These are phyloP conservation scores for Escarpia spicata DNA, from an alignment of 2,888 invertebrate species.

Conservation along the genomic window DNA sequence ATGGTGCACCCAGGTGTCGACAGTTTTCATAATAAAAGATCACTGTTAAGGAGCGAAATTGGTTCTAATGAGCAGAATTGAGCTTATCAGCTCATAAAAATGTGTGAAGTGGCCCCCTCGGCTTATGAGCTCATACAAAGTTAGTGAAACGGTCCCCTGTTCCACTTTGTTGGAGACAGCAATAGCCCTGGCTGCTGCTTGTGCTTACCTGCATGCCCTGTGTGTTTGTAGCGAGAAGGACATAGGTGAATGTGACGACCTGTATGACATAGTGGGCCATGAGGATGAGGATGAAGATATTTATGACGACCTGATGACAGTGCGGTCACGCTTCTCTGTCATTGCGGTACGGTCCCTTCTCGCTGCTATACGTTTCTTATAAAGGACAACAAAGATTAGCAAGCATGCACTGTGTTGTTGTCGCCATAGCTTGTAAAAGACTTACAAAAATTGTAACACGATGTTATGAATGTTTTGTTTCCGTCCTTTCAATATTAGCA, in stretches of 20 bases:
- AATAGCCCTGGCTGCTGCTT: neutral
- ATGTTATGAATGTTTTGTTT: too few relatives aligned
- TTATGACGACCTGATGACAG: conserved; percentile 22
- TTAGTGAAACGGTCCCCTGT: too few relatives aligned
- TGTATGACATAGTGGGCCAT: conserved; percentile 1
- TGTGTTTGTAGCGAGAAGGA: conserved; percentile 14
- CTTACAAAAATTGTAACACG: too few relatives aligned
- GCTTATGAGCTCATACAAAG: too few relatives aligned
- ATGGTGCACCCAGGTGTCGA: too few relatives aligned
- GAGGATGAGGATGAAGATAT: conserved; percentile 31
- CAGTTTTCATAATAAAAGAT: too few relatives aligned
- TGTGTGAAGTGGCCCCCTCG: too few relatives aligned
- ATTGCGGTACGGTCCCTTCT: neutral
- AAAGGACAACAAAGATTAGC: neutral
- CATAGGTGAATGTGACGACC: conserved; percentile 22
- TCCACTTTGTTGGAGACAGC: neutral
- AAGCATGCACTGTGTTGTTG: neutral
- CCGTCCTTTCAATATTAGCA: too few relatives aligned
- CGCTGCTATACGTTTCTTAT: neutral
- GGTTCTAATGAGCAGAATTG: too few relatives aligned
- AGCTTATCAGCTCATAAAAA: too few relatives aligned
- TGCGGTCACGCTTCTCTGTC: neutral
- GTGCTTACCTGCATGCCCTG: neutral
- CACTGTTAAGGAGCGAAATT: too few relatives aligned
- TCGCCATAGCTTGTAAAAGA: neutral